Evolutionary conservation across 2,888 invertebrate species (phyloP).

Genomic region (Acrobeloides nanus): DNA sequence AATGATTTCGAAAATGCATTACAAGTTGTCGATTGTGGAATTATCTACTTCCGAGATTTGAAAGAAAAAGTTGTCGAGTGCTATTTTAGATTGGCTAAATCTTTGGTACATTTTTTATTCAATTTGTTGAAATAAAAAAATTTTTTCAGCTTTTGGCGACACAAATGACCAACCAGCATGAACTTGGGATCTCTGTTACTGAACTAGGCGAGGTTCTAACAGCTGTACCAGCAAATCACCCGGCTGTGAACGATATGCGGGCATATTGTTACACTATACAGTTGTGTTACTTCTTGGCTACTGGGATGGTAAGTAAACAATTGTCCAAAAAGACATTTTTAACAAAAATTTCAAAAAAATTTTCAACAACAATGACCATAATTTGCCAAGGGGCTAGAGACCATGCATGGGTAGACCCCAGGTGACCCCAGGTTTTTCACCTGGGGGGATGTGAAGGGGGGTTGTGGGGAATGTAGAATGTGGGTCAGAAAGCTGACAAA

Average conservation of each 20-base stretch:
- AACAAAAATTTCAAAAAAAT: conserved; percentile 1
- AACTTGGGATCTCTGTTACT: conserved; percentile 23
- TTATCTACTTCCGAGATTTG: conserved; percentile 16
- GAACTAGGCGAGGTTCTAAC: conserved; percentile 26
- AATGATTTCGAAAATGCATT: conserved; percentile 26
- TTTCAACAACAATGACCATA: conserved; percentile 1
- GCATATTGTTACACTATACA: conserved; percentile 83
- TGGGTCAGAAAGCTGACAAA: too few species aligned
- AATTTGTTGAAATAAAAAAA: conserved; percentile 1
- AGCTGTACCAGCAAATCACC: conserved; percentile 10
- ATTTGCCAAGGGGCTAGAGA: background rate
- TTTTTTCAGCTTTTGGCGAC: conserved; percentile 24
- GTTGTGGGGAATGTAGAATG: too few species aligned
- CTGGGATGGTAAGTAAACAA: conserved; percentile 67
- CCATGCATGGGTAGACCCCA: background rate
- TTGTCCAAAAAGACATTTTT: conserved; percentile 5
- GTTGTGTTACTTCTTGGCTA: conserved; percentile 90
- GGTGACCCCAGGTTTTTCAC: background rate
- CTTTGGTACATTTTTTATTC: conserved; percentile 24
- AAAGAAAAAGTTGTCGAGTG: conserved; percentile 30
- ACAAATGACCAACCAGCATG: conserved; percentile 18
- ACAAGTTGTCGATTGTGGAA: conserved; percentile 28
- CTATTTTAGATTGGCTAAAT: conserved; percentile 37
- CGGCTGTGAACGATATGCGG: conserved; percentile 61
- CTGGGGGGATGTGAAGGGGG: too few species aligned